phyloP scores from a whole-genome alignment of 35 echinoderm and acorn worm genomes.

The Strongylocentrotus purpuratus region DNA sequence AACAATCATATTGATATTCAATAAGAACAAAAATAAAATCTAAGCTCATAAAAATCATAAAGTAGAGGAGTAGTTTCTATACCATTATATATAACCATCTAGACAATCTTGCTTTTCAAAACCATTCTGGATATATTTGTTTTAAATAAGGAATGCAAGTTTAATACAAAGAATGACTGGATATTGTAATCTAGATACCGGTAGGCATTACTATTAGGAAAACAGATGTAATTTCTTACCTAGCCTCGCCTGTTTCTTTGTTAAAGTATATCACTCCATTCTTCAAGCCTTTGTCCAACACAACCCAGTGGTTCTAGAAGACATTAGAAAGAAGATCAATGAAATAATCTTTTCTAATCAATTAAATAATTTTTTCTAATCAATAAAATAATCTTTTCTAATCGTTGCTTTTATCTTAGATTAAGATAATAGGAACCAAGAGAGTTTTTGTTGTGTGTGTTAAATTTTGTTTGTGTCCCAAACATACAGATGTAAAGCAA shows the following conservation, averaged over 20 bases:
- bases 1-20: too few relatives aligned
- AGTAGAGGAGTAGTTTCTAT: too few relatives aligned
- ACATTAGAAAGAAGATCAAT: background rate
- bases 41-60: too few relatives aligned
- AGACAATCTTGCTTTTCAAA: too few relatives aligned
- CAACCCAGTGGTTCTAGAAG: constrained; percentile 77
- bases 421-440: background rate
- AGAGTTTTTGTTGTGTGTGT: background rate
- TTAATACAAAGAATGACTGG: too few relatives aligned
- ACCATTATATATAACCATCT: too few relatives aligned
- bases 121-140: too few relatives aligned
- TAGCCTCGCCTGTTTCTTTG: constrained; percentile 73
- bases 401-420: background rate
- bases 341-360: background rate
- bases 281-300: constrained; percentile 75
- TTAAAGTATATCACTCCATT: constrained; percentile 76
- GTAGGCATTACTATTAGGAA: background rate
- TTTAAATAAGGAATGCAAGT: too few relatives aligned
- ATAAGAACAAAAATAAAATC: too few relatives aligned
- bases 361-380: background rate
- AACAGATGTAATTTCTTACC: constrained; percentile 49
- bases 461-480: background rate
- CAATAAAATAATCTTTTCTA: background rate
- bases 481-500: background rate
- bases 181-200: too few relatives aligned